phyloP scores from a whole-genome alignment of 2,888 invertebrate genomes.

The Prosopocoilus inquinatus region DNA sequence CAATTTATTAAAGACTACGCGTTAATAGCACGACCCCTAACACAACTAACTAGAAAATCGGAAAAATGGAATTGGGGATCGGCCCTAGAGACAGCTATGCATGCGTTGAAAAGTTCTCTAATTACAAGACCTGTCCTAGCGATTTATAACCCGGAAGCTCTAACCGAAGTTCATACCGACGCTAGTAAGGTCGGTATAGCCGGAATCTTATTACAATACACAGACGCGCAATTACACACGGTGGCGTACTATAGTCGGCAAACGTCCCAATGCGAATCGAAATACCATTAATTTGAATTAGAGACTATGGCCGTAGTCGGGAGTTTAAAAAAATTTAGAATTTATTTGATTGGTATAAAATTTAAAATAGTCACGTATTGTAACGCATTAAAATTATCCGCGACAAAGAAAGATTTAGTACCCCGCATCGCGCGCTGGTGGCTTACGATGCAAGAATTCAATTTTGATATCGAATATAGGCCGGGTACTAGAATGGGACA shows the following conservation, averaged over 20 bases:
- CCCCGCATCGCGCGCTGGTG: conserved; percentile 39
- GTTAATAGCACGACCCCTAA: conserved; percentile 27
- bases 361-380: too few species aligned
- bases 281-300: conserved; percentile 40
- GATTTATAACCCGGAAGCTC: conserved; percentile 21
- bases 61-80: conserved; percentile 21
- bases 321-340: too few species aligned
- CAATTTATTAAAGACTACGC: too few species aligned
- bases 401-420: conserved; percentile 37
- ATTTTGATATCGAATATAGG: conserved; percentile 37
- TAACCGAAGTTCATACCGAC: conserved; percentile 31
- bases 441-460: conserved; percentile 33
- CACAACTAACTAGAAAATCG: conserved; percentile 24
- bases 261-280: conserved; percentile 34
- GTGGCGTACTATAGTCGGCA: conserved; percentile 38
- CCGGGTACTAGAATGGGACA: conserved; percentile 32
- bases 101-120: conserved; percentile 23
- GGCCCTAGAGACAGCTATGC: conserved; percentile 20
- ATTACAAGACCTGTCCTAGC: conserved; percentile 21
- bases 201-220: conserved; percentile 32
- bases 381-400: conserved; percentile 32
- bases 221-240: conserved; percentile 33
- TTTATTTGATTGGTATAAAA: too few species aligned
- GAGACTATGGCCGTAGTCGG: conserved; percentile 39
- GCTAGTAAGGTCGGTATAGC: conserved; percentile 32